Base-by-base conservation (phyloP, 2,113 vertebrate species). In the Nannobrachium achirus region DNA sequence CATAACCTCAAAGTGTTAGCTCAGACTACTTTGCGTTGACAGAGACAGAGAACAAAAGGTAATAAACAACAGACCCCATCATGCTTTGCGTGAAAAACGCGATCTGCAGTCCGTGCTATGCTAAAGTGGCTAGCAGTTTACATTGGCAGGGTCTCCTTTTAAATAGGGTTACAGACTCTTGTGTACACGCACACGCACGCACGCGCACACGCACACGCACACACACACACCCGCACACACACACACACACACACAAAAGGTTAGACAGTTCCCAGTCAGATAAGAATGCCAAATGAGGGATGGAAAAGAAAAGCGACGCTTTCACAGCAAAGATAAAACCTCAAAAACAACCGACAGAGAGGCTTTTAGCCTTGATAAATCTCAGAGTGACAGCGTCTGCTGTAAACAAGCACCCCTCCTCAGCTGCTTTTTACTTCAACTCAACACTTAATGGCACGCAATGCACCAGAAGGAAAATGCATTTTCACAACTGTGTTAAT, bases 371-470 rank as follows among this genome's bases (percentile, higher is more conserved):
- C 10, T 49, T 56, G 20, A 2, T n/a, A 70, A 59, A 49, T 4
- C 49, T 61, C 60, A 51, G 38, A 53, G 52, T 16, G 53, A 69
- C 53, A 16, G 60, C 11, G 40, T 65, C 69, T 63, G 70, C 60
- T 73, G 48, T 46, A 45, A 45, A 76, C 50, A 53, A 19, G 62
- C n/a, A 8, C 13, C n/a, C n/a, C n/a, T 44, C 15, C 16, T 42
- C 40, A 16, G 8, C 40, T 8, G 25, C 25, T 33, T 33, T 33
- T 33, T 33, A 33, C 33, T 42, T 16, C 58, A 14, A 51, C 5
- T 4, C 52, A 49, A 40, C 3, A 18, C 15, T 19, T 10, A 67
- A 73, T 38, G 63, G 68, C 76, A 52, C 68, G 75, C 0, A 39
- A 51, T n/a, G 63, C 71, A 51, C 33, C 11, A 14, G 3, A 33